These are phyloP conservation scores for Noctilio leporinus DNA, from an alignment of 2,113 vertebrate genomes.

Conservation along the genomic window DNA sequence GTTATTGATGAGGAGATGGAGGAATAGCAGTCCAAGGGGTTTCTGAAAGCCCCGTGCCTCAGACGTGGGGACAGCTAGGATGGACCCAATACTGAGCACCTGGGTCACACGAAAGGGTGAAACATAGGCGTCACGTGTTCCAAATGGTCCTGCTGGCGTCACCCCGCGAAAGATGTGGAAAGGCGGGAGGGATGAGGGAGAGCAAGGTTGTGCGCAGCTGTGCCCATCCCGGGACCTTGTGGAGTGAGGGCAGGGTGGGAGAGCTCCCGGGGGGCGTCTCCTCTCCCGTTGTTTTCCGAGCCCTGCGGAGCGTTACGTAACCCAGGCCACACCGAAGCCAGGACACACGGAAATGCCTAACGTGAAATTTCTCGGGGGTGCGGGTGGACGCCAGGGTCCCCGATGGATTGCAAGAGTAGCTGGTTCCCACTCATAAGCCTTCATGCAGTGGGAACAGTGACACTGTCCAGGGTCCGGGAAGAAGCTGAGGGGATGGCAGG, in stretches of 20 bases:
- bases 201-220: not conserved
- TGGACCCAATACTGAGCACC: not conserved
- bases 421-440: not conserved
- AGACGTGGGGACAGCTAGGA: not conserved
- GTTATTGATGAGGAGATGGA: not conserved
- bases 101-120: not conserved
- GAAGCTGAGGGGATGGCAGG: accelerated
- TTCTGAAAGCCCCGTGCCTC: not conserved
- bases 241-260: accelerated
- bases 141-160: not conserved
- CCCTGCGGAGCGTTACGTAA: not conserved
- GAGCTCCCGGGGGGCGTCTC: not conserved
- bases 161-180: not conserved
- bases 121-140: not conserved
- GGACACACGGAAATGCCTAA: not conserved
- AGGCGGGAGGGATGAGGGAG: not conserved
- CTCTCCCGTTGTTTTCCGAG: not conserved
- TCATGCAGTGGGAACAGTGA: too few species aligned
- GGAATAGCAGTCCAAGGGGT: not conserved
- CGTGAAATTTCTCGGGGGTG: not conserved
- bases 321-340: not conserved
- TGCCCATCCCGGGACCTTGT: not conserved
- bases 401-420: not conserved
- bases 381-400: not conserved
- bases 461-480: not conserved